Evolutionary conservation across 1,140 invertebrate species (phyloP), one percentile per base, ranked within the genome.

Genomic region (Bombus affinis): DNA sequence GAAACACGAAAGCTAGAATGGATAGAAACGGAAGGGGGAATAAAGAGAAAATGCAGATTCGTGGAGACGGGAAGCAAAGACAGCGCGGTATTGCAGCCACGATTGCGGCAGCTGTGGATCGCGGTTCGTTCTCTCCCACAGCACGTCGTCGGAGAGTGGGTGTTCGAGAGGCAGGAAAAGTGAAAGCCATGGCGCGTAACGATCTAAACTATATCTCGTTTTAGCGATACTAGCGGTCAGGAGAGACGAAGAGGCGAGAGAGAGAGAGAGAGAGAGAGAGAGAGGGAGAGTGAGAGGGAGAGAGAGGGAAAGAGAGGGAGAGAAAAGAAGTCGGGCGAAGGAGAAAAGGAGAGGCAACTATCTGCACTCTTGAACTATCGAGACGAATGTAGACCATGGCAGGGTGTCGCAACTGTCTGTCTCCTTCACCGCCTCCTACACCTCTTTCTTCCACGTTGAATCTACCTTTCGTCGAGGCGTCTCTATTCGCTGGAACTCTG

Each of bases 121-220:
- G 68, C 65, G 76, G 83, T 78, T 78, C 65, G 76, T 86, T 91
- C 89, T 88, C 89, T 86, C 86, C 86, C 78, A 86, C 84, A 90
- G 73, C 72, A 83, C 86, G 72, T 66, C 74, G 79, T 75, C 72
- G n/a, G 88, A 72, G 86, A 88, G 88, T 88, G 87, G 86, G 85
- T 88, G 88, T 87, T 89, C 82, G 89, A 91, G 89, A 87, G 81
- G 81, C 91, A 89, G 91, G 81, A 92, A 92, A 93, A 93, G 92
- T 93, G 92, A 93, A 93, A 93, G 92, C 92, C 87, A 18, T 88
- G 86, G 81, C 91, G 92, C 91, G 91, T 93, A 92, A 92, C 91
- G 91, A 93, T 93, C 89, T 92, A 92, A 93, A 92, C 89, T 90
- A 88, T 93, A 93, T 93, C 88, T 93, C 88, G 91, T 88, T 86